Evolutionary conservation across 2,888 invertebrate species (phyloP).

Genomic region (Protophormia terraenovae): DNA sequence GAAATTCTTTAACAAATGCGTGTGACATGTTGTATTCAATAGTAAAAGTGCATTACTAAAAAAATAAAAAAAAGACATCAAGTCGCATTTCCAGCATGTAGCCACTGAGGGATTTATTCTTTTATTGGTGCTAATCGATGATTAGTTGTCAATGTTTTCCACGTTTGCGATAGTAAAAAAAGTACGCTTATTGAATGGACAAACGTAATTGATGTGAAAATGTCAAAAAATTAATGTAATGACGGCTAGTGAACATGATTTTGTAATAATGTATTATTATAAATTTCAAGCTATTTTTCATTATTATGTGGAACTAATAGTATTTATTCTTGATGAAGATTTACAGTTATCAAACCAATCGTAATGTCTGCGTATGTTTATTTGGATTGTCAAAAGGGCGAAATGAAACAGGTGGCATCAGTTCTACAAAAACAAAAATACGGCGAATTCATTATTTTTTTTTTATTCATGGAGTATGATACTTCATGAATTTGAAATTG

Average conservation of each 20-base stretch:
- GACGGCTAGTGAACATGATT: background rate
- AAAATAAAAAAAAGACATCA: background rate
- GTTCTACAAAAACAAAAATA: too few relatives aligned
- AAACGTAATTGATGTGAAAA: background rate
- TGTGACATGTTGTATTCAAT: constrained; percentile 1
- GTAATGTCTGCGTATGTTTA: background rate
- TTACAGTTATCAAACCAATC: background rate
- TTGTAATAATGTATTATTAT: background rate
- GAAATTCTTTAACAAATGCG: constrained; percentile 1
- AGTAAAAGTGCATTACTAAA: too few relatives aligned
- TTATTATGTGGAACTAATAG: background rate
- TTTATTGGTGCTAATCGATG: background rate
- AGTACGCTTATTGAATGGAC: background rate
- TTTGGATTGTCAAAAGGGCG: background rate
- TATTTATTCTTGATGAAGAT: background rate
- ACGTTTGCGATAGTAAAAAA: background rate
- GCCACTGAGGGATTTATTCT: constrained; percentile 16
- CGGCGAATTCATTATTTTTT: too few relatives aligned
- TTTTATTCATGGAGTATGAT: too few relatives aligned
- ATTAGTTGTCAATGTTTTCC: constrained; percentile 13
- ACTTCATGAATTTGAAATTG: too few relatives aligned
- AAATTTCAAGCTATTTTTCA: background rate
- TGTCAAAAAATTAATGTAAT: background rate
- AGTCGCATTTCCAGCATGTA: background rate
- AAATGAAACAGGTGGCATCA: too few relatives aligned